Evolutionary conservation across 2,113 vertebrate species (phyloP), one percentile per base, ranked within the genome.

Genomic region (Anarhynchus alexandrinus): DNA sequence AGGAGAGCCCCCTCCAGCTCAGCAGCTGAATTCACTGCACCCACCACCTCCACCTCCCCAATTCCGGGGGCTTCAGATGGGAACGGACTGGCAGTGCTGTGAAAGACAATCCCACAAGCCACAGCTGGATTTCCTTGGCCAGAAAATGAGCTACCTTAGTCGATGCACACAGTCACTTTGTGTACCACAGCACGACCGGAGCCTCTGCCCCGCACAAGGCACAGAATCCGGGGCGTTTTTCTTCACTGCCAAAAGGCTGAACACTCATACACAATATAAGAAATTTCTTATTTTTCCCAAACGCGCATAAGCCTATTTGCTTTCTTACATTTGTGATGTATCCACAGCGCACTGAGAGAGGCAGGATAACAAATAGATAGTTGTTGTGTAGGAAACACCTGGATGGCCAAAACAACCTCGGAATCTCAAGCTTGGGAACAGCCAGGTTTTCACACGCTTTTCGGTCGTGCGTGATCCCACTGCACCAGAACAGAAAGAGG

Each of bases 61-160:
- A 0, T 4, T 2, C 9, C 15, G 15, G 34, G 15, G 21, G 11
- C 22, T 93, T 38, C 23, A 27, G 36, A 2, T 1, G 8, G 30
- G 36, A 27, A 61, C 16, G 51, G 34, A 19, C 25, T 0, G 0
- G 43, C 43, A 9, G 32, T 34, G 47, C 40, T 70, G 17, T 20
- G 22, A 71, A 64, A 55, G 20, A 26, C 45, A 55, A 22, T 25
- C 69, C 38, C 57, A n/a, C 88, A 67, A 67, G 36, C 27, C 47
- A n/a, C 64, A 67, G 61, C 61, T 59, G 57, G n/a, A 45, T 36
- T 67, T 42, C 57, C 57, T 38, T 26, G 27, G 70, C 34, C 47
- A 82, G 82, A 58, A 93, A 82, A 64, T 9, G 32, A 86, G 17
- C 21, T 12, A 11, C 54, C 43, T 43, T 65, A 52, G 58, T 11